phyloP scores from a whole-genome alignment of 2,113 vertebrate species.

The Scomber japonicus region DNA sequence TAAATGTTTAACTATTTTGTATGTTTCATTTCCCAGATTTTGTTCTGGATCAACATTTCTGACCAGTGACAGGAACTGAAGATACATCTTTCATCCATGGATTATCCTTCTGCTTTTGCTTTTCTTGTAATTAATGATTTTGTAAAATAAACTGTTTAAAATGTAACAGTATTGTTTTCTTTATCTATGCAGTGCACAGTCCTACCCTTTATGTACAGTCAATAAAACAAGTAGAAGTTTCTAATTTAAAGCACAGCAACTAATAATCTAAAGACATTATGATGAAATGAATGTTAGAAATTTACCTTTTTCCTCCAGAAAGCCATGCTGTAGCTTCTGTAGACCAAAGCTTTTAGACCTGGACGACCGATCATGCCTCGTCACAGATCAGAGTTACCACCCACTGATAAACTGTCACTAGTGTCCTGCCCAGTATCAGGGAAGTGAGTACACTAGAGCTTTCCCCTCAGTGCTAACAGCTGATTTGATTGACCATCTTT shows the following conservation, averaged over 20 bases:
- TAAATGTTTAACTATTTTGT: background rate
- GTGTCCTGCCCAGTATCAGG: background rate
- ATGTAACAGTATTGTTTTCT: background rate
- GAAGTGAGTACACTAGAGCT: background rate
- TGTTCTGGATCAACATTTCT: background rate
- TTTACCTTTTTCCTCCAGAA: conserved; percentile 67
- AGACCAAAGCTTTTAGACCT: background rate
- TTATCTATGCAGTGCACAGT: background rate
- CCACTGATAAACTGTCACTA: background rate
- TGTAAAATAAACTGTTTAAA: conserved; percentile 69
- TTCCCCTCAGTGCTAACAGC: rapidly evolving
- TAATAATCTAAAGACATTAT: background rate
- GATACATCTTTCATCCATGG: background rate
- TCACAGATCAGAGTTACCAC: background rate
- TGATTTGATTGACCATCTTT: background rate
- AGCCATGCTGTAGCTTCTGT: conserved; percentile 36
- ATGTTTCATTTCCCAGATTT: conserved; percentile 14
- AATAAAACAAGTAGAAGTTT: background rate
- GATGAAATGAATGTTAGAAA: background rate
- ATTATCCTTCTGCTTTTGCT: conserved; percentile 22
- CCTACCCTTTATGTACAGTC: background rate
- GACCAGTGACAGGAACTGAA: conserved; percentile 8
- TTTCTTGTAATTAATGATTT: conserved; percentile 52
- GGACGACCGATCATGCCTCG: background rate
- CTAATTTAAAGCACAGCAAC: background rate